A percentile compares a stretch with the other conserved stretches of the same genome.
phyloP scores from a whole-genome alignment of 2,888 invertebrate species.

The Drosophila monieri region DNA sequence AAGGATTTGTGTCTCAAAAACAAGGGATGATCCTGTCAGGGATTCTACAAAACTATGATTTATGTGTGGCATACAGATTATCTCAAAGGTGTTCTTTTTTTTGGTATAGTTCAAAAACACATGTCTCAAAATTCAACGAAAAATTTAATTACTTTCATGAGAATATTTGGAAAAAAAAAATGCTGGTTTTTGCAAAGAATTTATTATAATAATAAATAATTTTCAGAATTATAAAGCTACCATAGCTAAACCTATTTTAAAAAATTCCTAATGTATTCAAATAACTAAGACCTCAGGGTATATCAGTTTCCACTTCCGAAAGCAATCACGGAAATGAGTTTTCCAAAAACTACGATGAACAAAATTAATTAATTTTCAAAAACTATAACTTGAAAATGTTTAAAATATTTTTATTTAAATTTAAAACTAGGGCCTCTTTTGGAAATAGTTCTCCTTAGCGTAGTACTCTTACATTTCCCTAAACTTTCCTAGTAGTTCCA shows the following conservation, averaged over 20 bases:
- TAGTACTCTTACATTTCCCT: neutral
- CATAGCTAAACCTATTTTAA: too few relatives aligned
- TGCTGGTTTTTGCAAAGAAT: neutral
- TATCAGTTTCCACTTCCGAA: neutral
- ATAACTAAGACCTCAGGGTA: too few relatives aligned
- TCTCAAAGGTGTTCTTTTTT: neutral
- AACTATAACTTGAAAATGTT: too few relatives aligned
- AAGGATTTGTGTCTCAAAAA: constrained; percentile 6
- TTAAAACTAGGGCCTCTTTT: too few relatives aligned
- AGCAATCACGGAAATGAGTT: neutral
- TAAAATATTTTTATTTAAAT: too few relatives aligned
- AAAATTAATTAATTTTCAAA: too few relatives aligned
- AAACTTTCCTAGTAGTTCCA: neutral
- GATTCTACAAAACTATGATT: constrained; percentile 4
- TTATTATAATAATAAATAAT: too few relatives aligned
- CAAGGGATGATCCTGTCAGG: constrained; percentile 19
- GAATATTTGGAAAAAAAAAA: neutral
- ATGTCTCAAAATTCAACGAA: neutral
- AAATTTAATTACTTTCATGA: neutral
- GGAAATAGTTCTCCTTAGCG: too few relatives aligned
- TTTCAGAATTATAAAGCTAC: too few relatives aligned
- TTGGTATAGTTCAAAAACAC: neutral
- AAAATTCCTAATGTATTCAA: too few relatives aligned
- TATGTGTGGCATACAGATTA: constrained; percentile 6
- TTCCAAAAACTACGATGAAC: neutral